These are phyloP conservation scores for Morinoia aosen DNA, from an alignment of 2,888 invertebrate species.

Conservation along the genomic window DNA sequence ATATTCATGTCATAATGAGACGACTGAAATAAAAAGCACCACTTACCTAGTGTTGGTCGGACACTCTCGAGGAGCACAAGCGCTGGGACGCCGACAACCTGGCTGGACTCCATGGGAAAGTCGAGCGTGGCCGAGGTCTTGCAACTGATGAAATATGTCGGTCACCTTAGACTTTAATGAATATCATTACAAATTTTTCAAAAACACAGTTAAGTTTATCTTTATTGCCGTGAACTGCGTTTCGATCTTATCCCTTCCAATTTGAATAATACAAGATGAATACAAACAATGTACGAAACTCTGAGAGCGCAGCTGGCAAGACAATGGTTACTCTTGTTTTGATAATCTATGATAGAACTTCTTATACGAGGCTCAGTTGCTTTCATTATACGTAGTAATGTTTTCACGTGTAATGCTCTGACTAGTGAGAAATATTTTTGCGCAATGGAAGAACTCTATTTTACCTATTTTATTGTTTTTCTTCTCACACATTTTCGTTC, in stretches of 20 bases:
- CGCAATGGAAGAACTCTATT: too few relatives aligned
- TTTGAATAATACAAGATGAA: not conserved
- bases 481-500: too few relatives aligned
- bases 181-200: not conserved
- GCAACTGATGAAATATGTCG: not conserved
- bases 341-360: too few relatives aligned
- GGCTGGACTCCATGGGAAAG: not conserved
- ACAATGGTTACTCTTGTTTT: too few relatives aligned
- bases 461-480: too few relatives aligned
- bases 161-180: not conserved
- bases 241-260: not conserved
- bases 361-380: too few relatives aligned
- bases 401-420: too few relatives aligned
- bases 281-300: not conserved
- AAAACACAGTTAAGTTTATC: not conserved
- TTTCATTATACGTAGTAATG: too few relatives aligned
- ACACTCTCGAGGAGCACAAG: not conserved
- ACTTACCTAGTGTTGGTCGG: not conserved
- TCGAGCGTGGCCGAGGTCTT: slow-evolving; percentile 28
- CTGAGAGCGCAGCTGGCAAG: too few relatives aligned
- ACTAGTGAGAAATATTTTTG: too few relatives aligned
- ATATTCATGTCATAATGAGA: too few relatives aligned
- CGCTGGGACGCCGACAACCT: not conserved
- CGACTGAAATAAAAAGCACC: not conserved
- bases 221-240: not conserved